Conservation (phyloP, 2,888 invertebrate species). For the Pyralis farinalis region DNA sequence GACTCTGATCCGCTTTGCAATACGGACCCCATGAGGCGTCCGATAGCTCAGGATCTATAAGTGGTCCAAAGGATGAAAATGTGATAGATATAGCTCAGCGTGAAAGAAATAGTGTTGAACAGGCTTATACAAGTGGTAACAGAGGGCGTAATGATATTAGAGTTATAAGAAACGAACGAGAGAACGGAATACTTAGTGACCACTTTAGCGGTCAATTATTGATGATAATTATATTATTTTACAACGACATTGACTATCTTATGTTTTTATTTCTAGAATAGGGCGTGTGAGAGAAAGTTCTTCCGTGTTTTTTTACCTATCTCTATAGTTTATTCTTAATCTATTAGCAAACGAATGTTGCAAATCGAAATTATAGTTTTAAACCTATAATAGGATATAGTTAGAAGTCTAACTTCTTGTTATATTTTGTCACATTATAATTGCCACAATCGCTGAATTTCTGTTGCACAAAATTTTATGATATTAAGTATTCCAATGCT, state of each 20-base stretch:
- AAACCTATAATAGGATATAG: not conserved
- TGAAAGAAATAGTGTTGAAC: slow-evolving; percentile 12
- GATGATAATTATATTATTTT: slow-evolving; percentile 54
- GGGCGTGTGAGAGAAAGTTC: slow-evolving; percentile 15
- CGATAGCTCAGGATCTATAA: slow-evolving; percentile 17
- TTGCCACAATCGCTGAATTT: not conserved
- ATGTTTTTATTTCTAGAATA: slow-evolving; percentile 45
- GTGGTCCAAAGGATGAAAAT: slow-evolving; percentile 11
- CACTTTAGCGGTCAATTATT: slow-evolving; percentile 57
- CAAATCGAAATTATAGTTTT: slow-evolving; percentile 11
- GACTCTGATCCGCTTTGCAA: slow-evolving; percentile 68
- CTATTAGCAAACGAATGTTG: slow-evolving; percentile 10
- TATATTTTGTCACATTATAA: slow-evolving; percentile 3
- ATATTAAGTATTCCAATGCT: too few relatives aligned
- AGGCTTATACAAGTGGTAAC: slow-evolving; percentile 12
- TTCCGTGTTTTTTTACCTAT: slow-evolving; percentile 7
- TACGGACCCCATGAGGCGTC: slow-evolving; percentile 39
- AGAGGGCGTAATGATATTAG: slow-evolving; percentile 36
- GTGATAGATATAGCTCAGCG: slow-evolving; percentile 13
- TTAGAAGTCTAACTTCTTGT: slow-evolving; percentile 17
- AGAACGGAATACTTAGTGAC: slow-evolving; percentile 41
- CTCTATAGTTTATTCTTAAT: slow-evolving; percentile 4
- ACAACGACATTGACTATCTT: slow-evolving; percentile 43
- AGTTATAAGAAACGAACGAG: slow-evolving; percentile 47
- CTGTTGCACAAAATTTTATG: not conserved